A percentile compares a stretch with the other conserved stretches of the same genome.
phyloP scores from a whole-genome alignment of 2,113 vertebrate genomes.

The Sinocyclocheilus rhinocerous region DNA sequence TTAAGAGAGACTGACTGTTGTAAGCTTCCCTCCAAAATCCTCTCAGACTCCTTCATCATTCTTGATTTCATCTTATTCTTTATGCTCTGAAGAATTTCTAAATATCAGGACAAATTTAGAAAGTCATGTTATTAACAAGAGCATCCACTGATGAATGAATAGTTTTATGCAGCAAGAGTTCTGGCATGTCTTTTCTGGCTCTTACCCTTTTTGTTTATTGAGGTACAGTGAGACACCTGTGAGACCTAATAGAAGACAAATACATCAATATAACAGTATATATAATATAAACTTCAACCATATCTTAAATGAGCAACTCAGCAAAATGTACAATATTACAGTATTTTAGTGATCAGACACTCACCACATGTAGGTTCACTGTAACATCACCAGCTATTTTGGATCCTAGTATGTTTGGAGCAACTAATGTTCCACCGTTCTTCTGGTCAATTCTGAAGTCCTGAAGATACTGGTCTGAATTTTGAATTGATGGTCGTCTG shows the following conservation, averaged over 20 bases:
- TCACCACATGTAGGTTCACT: not conserved
- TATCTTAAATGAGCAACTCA: not conserved
- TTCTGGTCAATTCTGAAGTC: not conserved
- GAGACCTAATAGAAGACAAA: not conserved
- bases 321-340: not conserved
- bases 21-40: not conserved
- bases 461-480: not conserved
- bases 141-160: not conserved
- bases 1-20: not conserved
- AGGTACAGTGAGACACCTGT: not conserved
- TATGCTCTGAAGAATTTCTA: not conserved
- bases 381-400: not conserved
- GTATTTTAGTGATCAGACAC: not conserved
- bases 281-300: not conserved
- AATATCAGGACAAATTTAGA: not conserved
- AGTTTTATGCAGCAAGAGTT: not conserved
- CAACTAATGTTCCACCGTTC: not conserved
- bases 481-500: not conserved
- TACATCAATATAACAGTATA: not conserved
- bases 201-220: not conserved
- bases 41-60: not conserved
- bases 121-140: not conserved
- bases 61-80: not conserved
- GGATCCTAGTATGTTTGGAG: not conserved
- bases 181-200: not conserved